Percentiles rank a stretch among this genome's conserved stretches.
phyloP scores from a whole-genome alignment of 2,797 vertebrate species.

The Triplophysa bombifrons region DNA sequence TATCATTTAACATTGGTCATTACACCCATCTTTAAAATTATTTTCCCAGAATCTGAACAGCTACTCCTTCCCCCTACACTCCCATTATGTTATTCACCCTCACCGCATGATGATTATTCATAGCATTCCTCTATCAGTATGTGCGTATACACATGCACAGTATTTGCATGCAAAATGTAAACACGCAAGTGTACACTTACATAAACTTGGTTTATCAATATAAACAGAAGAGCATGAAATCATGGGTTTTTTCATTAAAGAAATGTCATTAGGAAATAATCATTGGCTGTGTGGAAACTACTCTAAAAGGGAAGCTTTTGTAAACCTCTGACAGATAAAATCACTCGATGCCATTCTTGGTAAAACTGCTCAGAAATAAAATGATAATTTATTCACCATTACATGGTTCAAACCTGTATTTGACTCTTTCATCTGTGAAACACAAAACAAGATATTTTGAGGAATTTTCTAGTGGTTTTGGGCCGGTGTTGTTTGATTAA shows the following conservation, averaged over 20 bases:
- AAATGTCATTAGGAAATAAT: conserved; percentile 33
- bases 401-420: too few species aligned
- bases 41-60: neutral
- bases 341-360: conserved; percentile 18
- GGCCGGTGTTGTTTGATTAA: neutral
- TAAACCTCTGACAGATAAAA: conserved; percentile 30
- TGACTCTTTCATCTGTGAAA: too few species aligned
- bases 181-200: conserved; percentile 24
- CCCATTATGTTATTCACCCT: conserved; percentile 27
- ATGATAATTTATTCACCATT: too few species aligned
- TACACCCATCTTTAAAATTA: neutral
- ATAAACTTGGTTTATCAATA: conserved; percentile 6
- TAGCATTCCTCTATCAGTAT: conserved; percentile 14
- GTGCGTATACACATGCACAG: neutral
- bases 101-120: conserved; percentile 19
- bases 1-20: neutral
- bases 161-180: conserved; percentile 19
- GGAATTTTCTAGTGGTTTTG: neutral
- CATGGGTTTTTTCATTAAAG: conserved; percentile 16
- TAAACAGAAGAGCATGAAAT: conserved; percentile 27
- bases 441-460: neutral
- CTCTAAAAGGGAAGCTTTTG: conserved; percentile 23
- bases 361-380: neutral
- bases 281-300: conserved; percentile 33
- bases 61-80: conserved; percentile 2